Conservation (phyloP, 2,113 vertebrate species). For the Calonectris borealis region DNA sequence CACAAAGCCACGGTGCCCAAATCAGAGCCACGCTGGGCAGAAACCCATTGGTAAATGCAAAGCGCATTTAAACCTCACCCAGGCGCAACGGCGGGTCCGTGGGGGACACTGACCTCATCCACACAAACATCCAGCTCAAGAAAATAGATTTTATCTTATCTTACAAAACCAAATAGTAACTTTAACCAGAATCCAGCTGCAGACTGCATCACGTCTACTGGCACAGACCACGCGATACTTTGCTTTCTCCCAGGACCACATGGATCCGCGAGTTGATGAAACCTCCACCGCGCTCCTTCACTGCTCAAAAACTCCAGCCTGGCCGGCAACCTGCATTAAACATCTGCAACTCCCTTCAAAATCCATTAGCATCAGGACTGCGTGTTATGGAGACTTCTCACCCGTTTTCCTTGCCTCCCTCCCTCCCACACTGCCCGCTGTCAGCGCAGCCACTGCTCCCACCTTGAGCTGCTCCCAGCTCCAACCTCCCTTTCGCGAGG, state of each 20-base stretch:
- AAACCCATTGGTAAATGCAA: not conserved
- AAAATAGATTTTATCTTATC: not conserved
- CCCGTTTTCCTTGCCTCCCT: not conserved
- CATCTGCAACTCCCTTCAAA: not conserved
- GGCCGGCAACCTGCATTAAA: not conserved
- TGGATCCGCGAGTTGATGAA: fast-evolving
- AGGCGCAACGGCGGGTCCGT: fast-evolving
- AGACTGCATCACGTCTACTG: not conserved
- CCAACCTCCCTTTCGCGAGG: not conserved
- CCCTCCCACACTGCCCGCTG: not conserved
- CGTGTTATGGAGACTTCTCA: not conserved
- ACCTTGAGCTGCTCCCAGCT: not conserved
- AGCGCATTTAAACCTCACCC: fast-evolving
- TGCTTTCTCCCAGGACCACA: not conserved
- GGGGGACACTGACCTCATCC: not conserved
- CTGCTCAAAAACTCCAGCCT: not conserved
- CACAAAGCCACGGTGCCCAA: not conserved
- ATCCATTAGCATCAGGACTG: not conserved
- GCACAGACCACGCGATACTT: fast-evolving
- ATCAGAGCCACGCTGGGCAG: fast-evolving
- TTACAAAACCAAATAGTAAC: not conserved
- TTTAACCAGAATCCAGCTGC: not conserved
- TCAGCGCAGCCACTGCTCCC: not conserved
- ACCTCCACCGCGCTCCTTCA: fast-evolving
- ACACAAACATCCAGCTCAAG: not conserved